Base-by-base conservation (phyloP, 2,797 vertebrate genomes). In the Perodicticus potto region DNA sequence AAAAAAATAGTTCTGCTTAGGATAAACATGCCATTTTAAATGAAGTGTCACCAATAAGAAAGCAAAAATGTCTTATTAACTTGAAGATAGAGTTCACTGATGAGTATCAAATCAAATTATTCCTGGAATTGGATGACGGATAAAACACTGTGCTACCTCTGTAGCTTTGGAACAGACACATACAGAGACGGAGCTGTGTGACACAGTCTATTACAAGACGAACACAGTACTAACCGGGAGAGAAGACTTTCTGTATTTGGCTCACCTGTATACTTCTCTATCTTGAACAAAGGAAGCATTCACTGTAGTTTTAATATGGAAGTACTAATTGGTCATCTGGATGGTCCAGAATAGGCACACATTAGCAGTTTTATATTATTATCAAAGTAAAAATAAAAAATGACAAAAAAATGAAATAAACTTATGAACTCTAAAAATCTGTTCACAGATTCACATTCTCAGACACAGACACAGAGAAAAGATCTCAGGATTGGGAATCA, bases 11-110 rank as follows among this genome's bases (percentile, higher is more conserved):
- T 49, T 72, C 43, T 90, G n/a, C 34, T 81, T 6, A 70, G 49
- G 34, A 97, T 7, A 65, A 74, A 29, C 25, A 86, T 82, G 67
- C 29, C 34, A 74, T 82, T 94, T 80, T 89, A 94, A 95, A 80
- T 78, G 65, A 92, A 74, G 69, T 20, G 7, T 63, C 49, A 73
- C 34, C 25, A 69, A 74, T 34, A 61, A 86, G 34, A 63, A 85
- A 81, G 37, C 34, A 70, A 92, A 95, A 65, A 3, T 82, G 14
- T 95, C 45, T 55, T 92, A 67, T n/a, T 94, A 93, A 89, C 5
- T 57, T 89, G 32, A 93, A 53, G 59, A 91, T 80, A 80, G 80
- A 89, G 25, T 89, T 61, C 19, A 63, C 20, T 73, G 69, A 70
- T 95, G 43, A 2, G 34, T 76, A 90, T 85, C 23, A 78, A 43